These are phyloP conservation scores for Propithecus deckenii DNA, from an alignment of 2,797 vertebrate genomes.

Conservation along the genomic window DNA sequence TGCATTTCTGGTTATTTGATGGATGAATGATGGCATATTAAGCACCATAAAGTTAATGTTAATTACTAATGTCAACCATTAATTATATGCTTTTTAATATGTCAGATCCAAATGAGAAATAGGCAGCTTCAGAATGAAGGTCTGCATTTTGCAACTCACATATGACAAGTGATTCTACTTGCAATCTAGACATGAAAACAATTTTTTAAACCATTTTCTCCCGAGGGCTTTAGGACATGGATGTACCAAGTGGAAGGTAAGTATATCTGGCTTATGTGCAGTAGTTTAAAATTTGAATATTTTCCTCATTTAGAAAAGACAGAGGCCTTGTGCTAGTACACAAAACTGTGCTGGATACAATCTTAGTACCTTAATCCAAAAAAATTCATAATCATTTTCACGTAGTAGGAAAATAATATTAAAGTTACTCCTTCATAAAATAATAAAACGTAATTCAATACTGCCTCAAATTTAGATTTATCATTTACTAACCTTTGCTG, in stretches of 20 bases:
- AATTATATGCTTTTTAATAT: constrained; percentile 88
- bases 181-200: constrained; percentile 70
- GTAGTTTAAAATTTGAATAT: constrained; percentile 32
- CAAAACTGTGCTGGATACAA: not conserved
- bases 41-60: constrained; percentile 88
- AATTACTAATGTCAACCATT: constrained; percentile 89
- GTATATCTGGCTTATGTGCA: not conserved
- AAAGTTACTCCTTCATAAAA: constrained; percentile 68
- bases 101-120: constrained; percentile 85
- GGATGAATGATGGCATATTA: constrained; percentile 87
- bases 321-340: not conserved
- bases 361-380: not conserved
- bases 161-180: constrained; percentile 80
- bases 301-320: constrained; percentile 8
- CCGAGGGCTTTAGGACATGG: not conserved
- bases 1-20: constrained; percentile 82
- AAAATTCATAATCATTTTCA: constrained; percentile 23
- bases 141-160: constrained; percentile 79
- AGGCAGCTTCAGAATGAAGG: constrained; percentile 81
- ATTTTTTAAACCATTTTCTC: constrained; percentile 59
- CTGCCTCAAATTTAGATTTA: constrained; percentile 84
- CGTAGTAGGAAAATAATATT: not conserved
- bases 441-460: constrained; percentile 85
- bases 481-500: constrained; percentile 81
- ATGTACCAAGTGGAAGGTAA: constrained; percentile 16